Conservation (phyloP, 2,888 invertebrate species). For the Caradrina clavipalpis region DNA sequence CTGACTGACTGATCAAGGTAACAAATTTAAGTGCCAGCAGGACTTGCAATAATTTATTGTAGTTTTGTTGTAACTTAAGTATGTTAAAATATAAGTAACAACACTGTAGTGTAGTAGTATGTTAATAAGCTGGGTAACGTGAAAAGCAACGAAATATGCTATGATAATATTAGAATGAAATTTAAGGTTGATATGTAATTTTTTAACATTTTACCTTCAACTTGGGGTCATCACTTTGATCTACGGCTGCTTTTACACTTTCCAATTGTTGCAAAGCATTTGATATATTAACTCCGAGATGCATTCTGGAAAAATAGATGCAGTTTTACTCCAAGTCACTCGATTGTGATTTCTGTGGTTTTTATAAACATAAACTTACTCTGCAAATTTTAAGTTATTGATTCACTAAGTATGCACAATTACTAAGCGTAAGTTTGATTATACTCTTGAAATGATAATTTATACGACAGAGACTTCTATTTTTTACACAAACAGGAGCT, state of each 20-base stretch:
- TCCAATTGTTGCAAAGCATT: constrained; percentile 97
- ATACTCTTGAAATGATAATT: neutral
- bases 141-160: neutral
- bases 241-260: constrained; percentile 96
- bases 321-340: neutral
- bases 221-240: constrained; percentile 96
- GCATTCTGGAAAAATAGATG: constrained; percentile 82
- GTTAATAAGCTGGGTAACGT: neutral
- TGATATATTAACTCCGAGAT: constrained; percentile 94
- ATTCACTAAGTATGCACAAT: neutral
- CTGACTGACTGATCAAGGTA: neutral
- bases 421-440: neutral
- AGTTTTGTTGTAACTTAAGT: too few species aligned
- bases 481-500: neutral
- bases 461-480: neutral
- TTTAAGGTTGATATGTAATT: neutral
- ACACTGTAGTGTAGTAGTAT: neutral
- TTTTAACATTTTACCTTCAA: constrained; percentile 90
- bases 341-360: neutral
- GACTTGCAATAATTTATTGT: neutral
- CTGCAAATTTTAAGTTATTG: constrained; percentile 16
- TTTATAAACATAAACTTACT: constrained; percentile 18
- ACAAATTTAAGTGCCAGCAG: neutral
- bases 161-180: neutral
- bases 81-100: neutral